Percentiles rank a stretch among this genome's conserved stretches.
Evolutionary conservation across 2,113 vertebrate genomes (phyloP).

Genomic region (Gorilla gorilla): DNA sequence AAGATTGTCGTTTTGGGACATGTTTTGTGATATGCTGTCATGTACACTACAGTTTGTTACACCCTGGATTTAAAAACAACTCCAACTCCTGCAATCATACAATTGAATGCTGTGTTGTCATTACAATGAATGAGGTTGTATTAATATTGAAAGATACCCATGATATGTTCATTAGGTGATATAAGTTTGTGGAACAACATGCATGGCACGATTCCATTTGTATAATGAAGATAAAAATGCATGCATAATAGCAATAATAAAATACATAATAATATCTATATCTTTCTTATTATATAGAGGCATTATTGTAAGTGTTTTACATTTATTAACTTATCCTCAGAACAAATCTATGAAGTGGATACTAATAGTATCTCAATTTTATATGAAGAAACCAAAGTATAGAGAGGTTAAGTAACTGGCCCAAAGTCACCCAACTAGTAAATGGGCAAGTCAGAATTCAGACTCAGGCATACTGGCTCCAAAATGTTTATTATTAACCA

Average conservation of each 20-base stretch:
- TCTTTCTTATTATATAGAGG: background rate
- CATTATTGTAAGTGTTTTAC: background rate
- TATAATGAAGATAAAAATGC: conserved; percentile 20
- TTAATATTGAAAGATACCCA: background rate
- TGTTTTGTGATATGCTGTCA: background rate
- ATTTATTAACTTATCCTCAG: background rate
- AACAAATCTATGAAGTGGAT: background rate
- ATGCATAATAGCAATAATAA: background rate
- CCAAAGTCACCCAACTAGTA: background rate
- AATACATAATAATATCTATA: background rate
- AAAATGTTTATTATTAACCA: background rate
- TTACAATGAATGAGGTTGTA: background rate
- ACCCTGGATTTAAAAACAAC: conserved; percentile 12
- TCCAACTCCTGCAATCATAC: background rate
- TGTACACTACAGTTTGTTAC: background rate
- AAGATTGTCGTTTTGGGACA: background rate
- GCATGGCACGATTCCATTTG: background rate
- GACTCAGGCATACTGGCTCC: background rate
- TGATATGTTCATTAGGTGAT: background rate
- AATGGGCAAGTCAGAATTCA: background rate
- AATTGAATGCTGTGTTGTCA: background rate
- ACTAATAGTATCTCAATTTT: background rate
- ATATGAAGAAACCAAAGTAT: background rate
- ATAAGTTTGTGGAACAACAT: background rate
- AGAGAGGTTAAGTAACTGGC: background rate